Evolutionary conservation across 1,140 invertebrate genomes (phyloP), one percentile per base, ranked within the genome.

Genomic region (Mylabris phalerata): DNA sequence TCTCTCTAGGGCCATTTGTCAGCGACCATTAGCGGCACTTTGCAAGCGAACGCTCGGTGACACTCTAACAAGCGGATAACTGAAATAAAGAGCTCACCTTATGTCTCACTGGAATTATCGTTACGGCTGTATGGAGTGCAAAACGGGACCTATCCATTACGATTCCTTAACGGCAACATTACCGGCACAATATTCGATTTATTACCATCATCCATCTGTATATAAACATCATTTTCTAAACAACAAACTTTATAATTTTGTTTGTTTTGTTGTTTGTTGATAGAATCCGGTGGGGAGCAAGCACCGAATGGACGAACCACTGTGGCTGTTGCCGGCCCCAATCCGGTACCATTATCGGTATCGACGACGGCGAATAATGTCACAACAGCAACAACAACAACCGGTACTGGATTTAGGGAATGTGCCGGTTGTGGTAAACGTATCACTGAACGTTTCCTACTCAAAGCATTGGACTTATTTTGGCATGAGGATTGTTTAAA

Each of bases 401-500:
- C 63, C n/a, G 74, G 75, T 10, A 58, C 70, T 4, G 71, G 70
- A n/a, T 75, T 70, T 40, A 78, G 87, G 60, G 84, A 88, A 60
- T 90, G 87, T 71, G 87, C 87, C 0, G 86, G 86, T 40, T 90
- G 87, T 65, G 85, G 86, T 9, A 89, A 89, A 73, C 72, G 79
- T 44, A 89, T 89, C 73, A 87, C 84, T 1, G 86, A 90, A 70
- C 75, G 87, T 65, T 90, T 84, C 71, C 78, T 90, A 3, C 75
- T 89, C 44, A 88, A 88, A 67, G 89, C 91, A 0, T 75, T 93
- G 67, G 90, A 95, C 69, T 81, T 93, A 72, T 90, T 85, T 71
- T 96, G 93, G 93, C 93, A 96, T 75, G 93, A 96, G 70, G 92
- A 95, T 73, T 96, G 93, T 69, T 79, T 96, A 32, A 95, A 94